Evolutionary conservation across 2,888 invertebrate genomes (phyloP).

Genomic region (Ornithoptera priamus): DNA sequence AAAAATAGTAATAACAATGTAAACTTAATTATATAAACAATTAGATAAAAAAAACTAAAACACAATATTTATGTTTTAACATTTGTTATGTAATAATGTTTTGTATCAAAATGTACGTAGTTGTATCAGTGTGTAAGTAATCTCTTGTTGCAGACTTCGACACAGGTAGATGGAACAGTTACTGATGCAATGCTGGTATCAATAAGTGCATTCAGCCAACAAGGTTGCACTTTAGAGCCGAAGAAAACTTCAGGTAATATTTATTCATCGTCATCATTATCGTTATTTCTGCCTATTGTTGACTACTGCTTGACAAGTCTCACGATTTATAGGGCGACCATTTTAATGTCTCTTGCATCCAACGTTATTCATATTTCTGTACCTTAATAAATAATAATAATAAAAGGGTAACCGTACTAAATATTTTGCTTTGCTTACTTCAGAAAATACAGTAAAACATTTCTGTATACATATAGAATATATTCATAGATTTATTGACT

Average conservation of each 20-base stretch:
- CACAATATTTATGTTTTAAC: no score
- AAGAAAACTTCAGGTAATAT: conserved; percentile 51
- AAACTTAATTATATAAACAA: no score
- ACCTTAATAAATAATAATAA: not conserved
- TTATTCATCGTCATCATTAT: not conserved
- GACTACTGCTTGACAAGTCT: not conserved
- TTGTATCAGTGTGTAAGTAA: no score
- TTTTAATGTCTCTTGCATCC: not conserved
- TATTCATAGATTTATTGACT: no score
- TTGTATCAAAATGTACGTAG: no score
- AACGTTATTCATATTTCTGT: not conserved
- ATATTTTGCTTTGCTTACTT: no score
- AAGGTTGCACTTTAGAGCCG: conserved; percentile 76
- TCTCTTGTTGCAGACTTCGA: conserved; percentile 42
- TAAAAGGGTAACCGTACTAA: no score
- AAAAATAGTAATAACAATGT: no score
- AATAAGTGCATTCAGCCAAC: conserved; percentile 80
- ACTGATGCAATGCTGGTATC: conserved; percentile 73
- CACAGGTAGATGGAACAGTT: conserved; percentile 52
- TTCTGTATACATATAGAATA: no score
- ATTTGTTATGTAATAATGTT: no score
- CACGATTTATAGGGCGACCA: not conserved
- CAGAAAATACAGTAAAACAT: no score
- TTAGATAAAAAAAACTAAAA: no score
- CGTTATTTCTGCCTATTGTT: not conserved